These are phyloP conservation scores for Ia io DNA, from an alignment of 2,113 vertebrate species.

Conservation along the genomic window DNA sequence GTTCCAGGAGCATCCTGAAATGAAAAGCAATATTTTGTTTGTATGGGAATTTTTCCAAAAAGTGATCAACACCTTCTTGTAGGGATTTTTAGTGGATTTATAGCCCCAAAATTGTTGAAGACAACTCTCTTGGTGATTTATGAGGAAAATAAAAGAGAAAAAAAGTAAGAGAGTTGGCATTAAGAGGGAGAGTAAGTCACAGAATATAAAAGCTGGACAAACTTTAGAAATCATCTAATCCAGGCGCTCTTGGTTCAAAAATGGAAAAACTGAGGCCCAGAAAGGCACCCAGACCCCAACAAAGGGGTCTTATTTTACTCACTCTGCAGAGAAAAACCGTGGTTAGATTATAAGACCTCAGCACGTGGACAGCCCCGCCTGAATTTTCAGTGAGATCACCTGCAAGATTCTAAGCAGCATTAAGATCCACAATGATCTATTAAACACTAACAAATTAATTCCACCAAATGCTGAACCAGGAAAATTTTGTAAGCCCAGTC, in stretches of 20 bases:
- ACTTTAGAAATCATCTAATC: neutral
- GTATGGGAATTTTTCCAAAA: neutral
- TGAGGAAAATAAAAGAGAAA: neutral
- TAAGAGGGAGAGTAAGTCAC: neutral
- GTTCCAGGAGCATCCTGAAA: neutral
- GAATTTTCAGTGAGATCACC: neutral
- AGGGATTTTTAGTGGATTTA: neutral
- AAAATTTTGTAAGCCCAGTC: slow-evolving; percentile 31
- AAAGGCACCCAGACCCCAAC: neutral
- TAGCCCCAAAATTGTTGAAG: neutral
- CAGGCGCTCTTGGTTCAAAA: neutral
- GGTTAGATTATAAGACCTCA: rapidly evolving
- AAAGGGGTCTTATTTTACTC: neutral
- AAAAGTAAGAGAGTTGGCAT: neutral
- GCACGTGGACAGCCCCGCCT: neutral
- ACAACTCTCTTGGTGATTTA: neutral
- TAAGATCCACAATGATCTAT: neutral
- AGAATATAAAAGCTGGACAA: neutral
- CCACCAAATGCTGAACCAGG: slow-evolving; percentile 14
- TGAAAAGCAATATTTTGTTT: neutral
- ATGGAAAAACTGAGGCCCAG: neutral
- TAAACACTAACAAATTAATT: neutral
- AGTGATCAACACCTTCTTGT: neutral
- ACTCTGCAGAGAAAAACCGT: neutral
- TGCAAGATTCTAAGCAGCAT: neutral